Conservation (phyloP, 2,888 invertebrate genomes). For the Pseudococcus longispinus region DNA sequence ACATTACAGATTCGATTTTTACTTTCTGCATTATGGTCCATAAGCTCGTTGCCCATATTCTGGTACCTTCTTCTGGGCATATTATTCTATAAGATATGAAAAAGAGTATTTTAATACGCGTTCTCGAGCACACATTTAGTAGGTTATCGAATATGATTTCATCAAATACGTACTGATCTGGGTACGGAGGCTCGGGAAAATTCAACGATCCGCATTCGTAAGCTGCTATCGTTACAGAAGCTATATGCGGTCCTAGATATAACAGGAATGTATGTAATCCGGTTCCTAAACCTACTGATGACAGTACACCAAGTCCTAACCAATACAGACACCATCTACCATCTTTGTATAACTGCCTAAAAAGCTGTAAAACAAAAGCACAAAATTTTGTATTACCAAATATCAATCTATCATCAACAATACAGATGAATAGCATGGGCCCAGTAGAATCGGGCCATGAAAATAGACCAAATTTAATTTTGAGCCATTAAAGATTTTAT, state of each 20-base stretch:
- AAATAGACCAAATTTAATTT: too few species aligned
- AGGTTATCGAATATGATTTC: not conserved
- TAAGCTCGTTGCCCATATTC: slow-evolving; percentile 75
- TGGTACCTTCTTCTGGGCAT: slow-evolving; percentile 79
- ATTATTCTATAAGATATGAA: slow-evolving; percentile 73
- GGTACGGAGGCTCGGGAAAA: slow-evolving; percentile 98
- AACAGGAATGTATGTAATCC: slow-evolving; percentile 98
- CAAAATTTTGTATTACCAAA: not conserved
- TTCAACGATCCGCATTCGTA: slow-evolving; percentile 94
- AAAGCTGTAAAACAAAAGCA: slow-evolving; percentile 35
- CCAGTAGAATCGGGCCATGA: too few species aligned
- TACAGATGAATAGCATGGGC: too few species aligned
- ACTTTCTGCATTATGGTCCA: slow-evolving; percentile 96
- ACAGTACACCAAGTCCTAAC: slow-evolving; percentile 92
- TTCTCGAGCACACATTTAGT: not conserved
- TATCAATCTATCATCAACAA: too few species aligned
- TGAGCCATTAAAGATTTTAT: too few species aligned
- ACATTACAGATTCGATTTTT: slow-evolving; percentile 94
- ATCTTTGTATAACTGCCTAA: slow-evolving; percentile 50
- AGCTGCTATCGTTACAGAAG: slow-evolving; percentile 95
- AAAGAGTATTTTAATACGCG: not conserved
- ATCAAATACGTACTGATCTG: slow-evolving; percentile 79
- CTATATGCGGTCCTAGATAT: slow-evolving; percentile 99
- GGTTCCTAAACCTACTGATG: slow-evolving; percentile 96
- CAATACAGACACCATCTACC: slow-evolving; percentile 82